Conservation (phyloP, 2,797 vertebrate species). For the Melanotaenia trifasciata region DNA sequence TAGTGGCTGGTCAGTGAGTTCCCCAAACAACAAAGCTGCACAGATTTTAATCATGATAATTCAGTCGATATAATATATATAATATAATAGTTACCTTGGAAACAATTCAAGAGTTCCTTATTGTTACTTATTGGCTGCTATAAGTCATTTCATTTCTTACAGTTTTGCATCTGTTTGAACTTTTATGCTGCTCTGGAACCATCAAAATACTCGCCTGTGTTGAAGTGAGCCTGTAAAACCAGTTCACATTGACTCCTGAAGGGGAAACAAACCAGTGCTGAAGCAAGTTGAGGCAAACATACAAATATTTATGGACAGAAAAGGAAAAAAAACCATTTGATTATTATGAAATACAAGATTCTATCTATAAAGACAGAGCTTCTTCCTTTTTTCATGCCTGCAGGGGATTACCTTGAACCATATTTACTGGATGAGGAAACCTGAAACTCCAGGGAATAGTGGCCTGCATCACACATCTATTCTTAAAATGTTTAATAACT, state of each 20-base stretch:
- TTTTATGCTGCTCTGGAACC: constrained; percentile 12
- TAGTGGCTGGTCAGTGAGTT: constrained; percentile 11
- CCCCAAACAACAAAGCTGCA: constrained; percentile 8
- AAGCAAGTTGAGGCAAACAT: constrained; percentile 66
- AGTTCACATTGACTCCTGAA: constrained; percentile 55
- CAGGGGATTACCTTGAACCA: constrained; percentile 5
- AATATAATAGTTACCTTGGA: neutral
- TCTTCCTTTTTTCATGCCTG: constrained; percentile 9
- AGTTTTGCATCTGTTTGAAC: neutral
- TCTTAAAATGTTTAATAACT: neutral
- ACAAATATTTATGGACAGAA: neutral
- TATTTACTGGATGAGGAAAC: constrained; percentile 30
- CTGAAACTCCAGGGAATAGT: constrained; percentile 41
- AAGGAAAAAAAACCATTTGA: constrained; percentile 16
- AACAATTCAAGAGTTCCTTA: constrained; percentile 1
- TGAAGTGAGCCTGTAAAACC: constrained; percentile 70
- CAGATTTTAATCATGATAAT: neutral
- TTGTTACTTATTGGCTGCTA: neutral
- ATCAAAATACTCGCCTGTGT: constrained; percentile 12
- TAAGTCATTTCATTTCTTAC: neutral
- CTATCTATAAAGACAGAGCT: constrained; percentile 34
- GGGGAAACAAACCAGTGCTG: constrained; percentile 26
- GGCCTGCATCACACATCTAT: neutral
- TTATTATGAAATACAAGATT: constrained; percentile 29
- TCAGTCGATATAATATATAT: neutral